Percentiles rank a stretch among this genome's conserved stretches.
phyloP scores from a whole-genome alignment of 2,888 invertebrate genomes.

The Thereva unica region DNA sequence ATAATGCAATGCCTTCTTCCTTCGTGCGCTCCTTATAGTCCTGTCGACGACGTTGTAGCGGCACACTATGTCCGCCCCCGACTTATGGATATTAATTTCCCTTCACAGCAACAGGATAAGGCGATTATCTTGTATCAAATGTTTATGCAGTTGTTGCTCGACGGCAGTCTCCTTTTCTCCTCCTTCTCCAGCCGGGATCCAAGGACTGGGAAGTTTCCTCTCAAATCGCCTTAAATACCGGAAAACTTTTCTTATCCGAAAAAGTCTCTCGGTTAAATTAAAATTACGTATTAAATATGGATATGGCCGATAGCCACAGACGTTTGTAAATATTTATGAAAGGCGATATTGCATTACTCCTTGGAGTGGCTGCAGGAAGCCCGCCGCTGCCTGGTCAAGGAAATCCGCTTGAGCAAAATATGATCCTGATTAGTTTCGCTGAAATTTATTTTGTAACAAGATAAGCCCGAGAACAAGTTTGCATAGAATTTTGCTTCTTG shows the following conservation, averaged over 20 bases:
- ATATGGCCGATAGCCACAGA: background rate
- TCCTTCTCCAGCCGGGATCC: background rate
- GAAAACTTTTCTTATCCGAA: conserved; percentile 2
- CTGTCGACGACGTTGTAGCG: conserved; percentile 2
- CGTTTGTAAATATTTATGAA: conserved; percentile 43
- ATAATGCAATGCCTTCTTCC: conserved; percentile 11
- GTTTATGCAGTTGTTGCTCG: conserved; percentile 27
- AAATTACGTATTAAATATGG: conserved; percentile 31
- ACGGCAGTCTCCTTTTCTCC: background rate
- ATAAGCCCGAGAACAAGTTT: too few relatives aligned
- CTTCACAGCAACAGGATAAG: conserved; percentile 24
- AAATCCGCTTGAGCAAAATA: too few relatives aligned
- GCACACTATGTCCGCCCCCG: conserved; percentile 6
- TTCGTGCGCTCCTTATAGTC: background rate
- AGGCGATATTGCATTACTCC: conserved; percentile 26
- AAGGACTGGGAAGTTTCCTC: background rate
- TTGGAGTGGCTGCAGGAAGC: too few relatives aligned
- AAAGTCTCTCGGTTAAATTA: conserved; percentile 24
- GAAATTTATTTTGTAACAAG: too few relatives aligned
- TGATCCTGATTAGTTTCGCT: too few relatives aligned
- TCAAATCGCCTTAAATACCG: background rate
- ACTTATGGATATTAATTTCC: conserved; percentile 31
- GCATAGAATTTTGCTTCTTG: too few relatives aligned
- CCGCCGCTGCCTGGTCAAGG: too few relatives aligned
- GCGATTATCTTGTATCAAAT: conserved; percentile 30